Evolutionary conservation across 2,113 vertebrate species (phyloP), one percentile per base, ranked within the genome.

Genomic region (Eublepharis macularius): DNA sequence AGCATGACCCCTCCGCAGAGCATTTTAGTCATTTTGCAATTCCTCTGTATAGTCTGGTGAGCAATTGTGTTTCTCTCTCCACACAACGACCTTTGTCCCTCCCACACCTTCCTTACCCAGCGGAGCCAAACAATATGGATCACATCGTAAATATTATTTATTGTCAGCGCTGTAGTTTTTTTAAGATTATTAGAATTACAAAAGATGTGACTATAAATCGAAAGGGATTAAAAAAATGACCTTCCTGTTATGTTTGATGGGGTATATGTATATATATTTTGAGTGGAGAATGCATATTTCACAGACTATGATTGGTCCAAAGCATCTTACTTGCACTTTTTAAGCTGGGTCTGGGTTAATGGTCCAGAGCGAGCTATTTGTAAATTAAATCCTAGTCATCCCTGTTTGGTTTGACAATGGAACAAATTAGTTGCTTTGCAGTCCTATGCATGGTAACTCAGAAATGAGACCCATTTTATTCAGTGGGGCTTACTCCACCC

Each of bases 21-120:
- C 39, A 77, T 82, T 36, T 87, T 82, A 82, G 74, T 87, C 86
- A 78, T 60, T 32, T 32, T 14, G 29, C 54, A 77, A 45, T 77
- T 82, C 14, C 45, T 79, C 36, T 36, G 47, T 9, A 74, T 41
- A 14, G 57, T 32, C 26, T 69, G 34, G 41, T 49, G 11, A 49
- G 41, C 41, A 34, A 60, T 36, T 47, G 49, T 16, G 24, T 32
- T 36, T 57, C 66, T 41, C 45, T 80, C 12, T 63, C 39, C 2
- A 26, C 76, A 45, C 47, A 57, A 54, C 36, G 36, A 32, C 60
- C 54, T 10, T 34, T 82, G 32, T 36, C 36, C 47, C 41, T 34
- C 63, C 39, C 19, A 2, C 17, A 26, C 2, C 29, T 57, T 57
- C 54, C 66, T 51, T 34, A 39, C 63, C 69, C 41, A 65, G 26